phyloP scores from a whole-genome alignment of 35 echinoderm and acorn worm genomes.

The Apostichopus californicus region DNA sequence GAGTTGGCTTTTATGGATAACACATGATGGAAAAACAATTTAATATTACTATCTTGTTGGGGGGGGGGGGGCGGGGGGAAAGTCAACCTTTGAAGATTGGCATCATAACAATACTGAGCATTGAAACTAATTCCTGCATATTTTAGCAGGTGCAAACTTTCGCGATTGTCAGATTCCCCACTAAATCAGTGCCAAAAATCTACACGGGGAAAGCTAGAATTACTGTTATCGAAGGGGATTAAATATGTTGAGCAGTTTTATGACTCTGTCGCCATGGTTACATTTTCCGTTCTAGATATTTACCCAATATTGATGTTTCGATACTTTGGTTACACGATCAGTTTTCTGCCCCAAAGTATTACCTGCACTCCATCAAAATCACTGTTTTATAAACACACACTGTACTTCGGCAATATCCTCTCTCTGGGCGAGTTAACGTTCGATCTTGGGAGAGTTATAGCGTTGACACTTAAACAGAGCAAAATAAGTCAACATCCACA shows the following conservation, averaged over 20 bases:
- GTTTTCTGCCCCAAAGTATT: background rate
- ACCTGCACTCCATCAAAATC: slow-evolving; percentile 11
- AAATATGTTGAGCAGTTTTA: background rate
- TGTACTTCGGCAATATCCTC: background rate
- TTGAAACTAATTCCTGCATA: too few species aligned
- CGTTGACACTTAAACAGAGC: slow-evolving; percentile 23
- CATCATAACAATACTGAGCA: too few species aligned
- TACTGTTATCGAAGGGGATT: too few species aligned
- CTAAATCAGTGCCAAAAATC: too few species aligned
- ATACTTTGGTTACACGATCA: slow-evolving; percentile 10
- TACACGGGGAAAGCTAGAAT: too few species aligned
- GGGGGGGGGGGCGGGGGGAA: too few species aligned
- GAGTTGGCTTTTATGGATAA: too few species aligned
- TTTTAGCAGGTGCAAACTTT: too few species aligned
- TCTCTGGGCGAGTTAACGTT: slow-evolving; percentile 9
- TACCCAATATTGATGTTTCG: background rate
- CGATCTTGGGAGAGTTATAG: slow-evolving; percentile 21
- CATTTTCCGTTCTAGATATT: background rate
- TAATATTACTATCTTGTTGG: too few species aligned
- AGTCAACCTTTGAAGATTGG: too few species aligned
- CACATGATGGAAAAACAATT: too few species aligned
- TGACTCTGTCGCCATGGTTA: slow-evolving; percentile 1
- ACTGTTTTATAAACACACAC: background rate
- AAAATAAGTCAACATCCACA: slow-evolving; percentile 50
- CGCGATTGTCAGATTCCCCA: too few species aligned